Evolutionary conservation across 2,888 invertebrate genomes (phyloP), one percentile per base, ranked within the genome.

Genomic region (Nymphalis polychloros): DNA sequence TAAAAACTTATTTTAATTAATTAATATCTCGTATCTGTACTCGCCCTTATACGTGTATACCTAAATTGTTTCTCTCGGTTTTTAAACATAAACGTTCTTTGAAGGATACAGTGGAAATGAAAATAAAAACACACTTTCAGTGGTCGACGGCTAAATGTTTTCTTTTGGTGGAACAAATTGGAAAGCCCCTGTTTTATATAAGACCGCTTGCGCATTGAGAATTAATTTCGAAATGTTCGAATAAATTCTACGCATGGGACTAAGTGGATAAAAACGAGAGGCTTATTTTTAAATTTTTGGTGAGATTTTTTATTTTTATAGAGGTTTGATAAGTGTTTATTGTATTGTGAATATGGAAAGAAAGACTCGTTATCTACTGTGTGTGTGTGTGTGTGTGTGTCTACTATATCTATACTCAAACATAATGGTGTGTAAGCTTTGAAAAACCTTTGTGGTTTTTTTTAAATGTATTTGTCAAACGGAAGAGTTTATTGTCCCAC

Each of bases 121-220:
- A 81, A 79, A 79, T 81, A 84, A 80, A 79, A 80, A 81, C 77
- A 78, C 76, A 76, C 77, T 75, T 76, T 75, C 74, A 78, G 72
- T 73, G 74, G 79, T 77, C 77, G 79, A 77, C 81, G 78, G 77
- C 78, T 81, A 79, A 85, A 84, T 85, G 82, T 84, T 86, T 83
- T 81, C 83, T 82, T 81, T 79, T 76, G 73, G 75, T 73, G 80
- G 76, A 79, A 81, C 79, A 82, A 86, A 88, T 87, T 87, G 86
- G 82, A 87, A 85, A 82, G 81, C 79, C 75, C 72, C 80, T 82
- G 81, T 81, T 83, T 80, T 81, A 79, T 78, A 77, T 76, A 75
- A 73, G 77, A 79, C 81, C 64, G 59, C 13, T 49, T 61, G n/a
- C 41, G 55, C 61, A 67, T 10, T 57, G 57, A 57, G 19, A 41